Conservation (phyloP, 2,888 invertebrate genomes). For the Archips xylosteana region DNA sequence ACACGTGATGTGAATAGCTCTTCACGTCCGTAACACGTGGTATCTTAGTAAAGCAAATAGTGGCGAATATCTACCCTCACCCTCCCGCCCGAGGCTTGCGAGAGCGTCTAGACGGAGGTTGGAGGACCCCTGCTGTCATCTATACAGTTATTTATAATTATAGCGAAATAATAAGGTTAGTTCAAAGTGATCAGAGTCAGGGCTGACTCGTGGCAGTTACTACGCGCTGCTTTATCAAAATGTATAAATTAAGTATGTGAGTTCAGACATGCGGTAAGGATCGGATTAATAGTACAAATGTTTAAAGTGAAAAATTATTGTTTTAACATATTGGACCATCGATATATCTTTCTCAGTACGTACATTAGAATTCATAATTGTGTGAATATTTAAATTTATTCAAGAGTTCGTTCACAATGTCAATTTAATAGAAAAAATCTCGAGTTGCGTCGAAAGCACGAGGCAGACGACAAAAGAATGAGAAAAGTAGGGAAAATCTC, state of each 20-base stretch:
- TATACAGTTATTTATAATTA: constrained; percentile 48
- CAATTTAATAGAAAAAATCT: constrained; percentile 22
- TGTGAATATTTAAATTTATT: background rate
- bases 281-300: background rate
- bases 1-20: constrained; percentile 55
- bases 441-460: background rate
- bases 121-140: constrained; percentile 64
- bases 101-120: constrained; percentile 81
- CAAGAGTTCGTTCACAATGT: constrained; percentile 12
- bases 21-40: constrained; percentile 73
- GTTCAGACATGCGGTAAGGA: background rate
- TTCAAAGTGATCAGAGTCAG: constrained; percentile 38
- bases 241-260: background rate
- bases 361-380: background rate
- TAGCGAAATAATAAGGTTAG: constrained; percentile 45
- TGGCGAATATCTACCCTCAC: constrained; percentile 78
- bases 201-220: constrained; percentile 25
- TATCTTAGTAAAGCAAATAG: constrained; percentile 78
- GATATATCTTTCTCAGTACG: background rate
- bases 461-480: constrained; percentile 38
- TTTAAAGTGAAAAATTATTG: too few relatives aligned
- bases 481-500: constrained; percentile 47
- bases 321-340: background rate
- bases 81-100: constrained; percentile 65
- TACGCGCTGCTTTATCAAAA: background rate